Evolutionary conservation across 2,888 invertebrate species (phyloP), one percentile per base, ranked within the genome.

Genomic region (Zonitis immaculata): DNA sequence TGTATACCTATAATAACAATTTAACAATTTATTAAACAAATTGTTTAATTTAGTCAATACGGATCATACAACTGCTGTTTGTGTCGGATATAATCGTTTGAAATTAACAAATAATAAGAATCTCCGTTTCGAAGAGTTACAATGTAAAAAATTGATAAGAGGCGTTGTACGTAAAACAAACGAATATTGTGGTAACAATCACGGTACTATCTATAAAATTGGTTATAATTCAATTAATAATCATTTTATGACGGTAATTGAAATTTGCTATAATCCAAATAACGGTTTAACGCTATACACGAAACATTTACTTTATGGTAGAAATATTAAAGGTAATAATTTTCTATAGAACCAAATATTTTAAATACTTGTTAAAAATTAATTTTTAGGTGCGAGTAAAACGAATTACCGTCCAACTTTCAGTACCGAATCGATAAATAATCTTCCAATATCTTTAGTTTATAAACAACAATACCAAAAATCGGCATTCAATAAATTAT

Each of bases 261-360:
- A 68, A 56, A 64, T 71, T 1, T 77, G 77, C 49, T 75, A 74
- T 49, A 65, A 74, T 54, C 64, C 56, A 26, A 30, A 55, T 18
- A 68, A 61, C 7, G 76, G 73, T 47, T 63, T 64, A 12, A 66
- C 73, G 6, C 54, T 74, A 7, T 78, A 74, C 54, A 62, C 75
- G 1, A 63, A 67, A n/a, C 75, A 76, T 61, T 56, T 52, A 1
- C 46, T 78, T 12, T 69, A 74, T 60, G 77, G 78, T 39, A 62
- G 63, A 14, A 65, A 72, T 14, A 69, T 75, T 12, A 63, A 68
- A 48, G 66, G 76, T 77, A 64, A 71, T 26, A n/a, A n/a, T n/a
- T n/a, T n/a, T n/a, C n/a, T n/a, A n/a, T n/a, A n/a, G n/a, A n/a
- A n/a, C n/a, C n/a, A n/a, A n/a, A n/a, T n/a, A n/a, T n/a, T n/a